Conservation (phyloP, 2,888 invertebrate genomes). For the Netelia virgata region DNA sequence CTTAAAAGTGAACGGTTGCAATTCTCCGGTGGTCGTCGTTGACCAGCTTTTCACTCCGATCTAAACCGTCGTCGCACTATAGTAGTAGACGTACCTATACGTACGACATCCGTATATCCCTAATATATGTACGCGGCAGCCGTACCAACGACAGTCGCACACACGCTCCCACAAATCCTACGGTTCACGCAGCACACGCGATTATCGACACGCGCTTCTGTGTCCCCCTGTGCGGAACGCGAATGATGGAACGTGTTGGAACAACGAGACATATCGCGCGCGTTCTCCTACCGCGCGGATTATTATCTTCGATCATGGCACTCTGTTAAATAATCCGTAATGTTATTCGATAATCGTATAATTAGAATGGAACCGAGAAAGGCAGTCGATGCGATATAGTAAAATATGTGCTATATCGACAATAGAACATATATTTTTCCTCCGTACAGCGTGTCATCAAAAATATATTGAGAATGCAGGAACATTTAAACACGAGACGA, state of each 20-base stretch:
- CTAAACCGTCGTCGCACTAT: no score
- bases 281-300: slow-evolving; percentile 56
- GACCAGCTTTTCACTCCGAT: no score
- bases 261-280: slow-evolving; percentile 27
- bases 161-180: slow-evolving; percentile 25
- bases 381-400: no score
- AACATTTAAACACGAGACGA: no score
- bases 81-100: not conserved
- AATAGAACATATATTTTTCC: no score
- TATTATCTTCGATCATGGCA: slow-evolving; percentile 57
- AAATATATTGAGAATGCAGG: no score
- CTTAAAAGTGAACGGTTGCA: no score
- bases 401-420: no score
- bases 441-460: no score
- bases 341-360: slow-evolving; percentile 30
- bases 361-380: slow-evolving; percentile 5
- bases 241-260: slow-evolving; percentile 45
- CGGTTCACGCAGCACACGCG: slow-evolving; percentile 47
- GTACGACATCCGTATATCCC: not conserved
- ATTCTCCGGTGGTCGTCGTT: no score
- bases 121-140: not conserved
- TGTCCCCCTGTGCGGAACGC: slow-evolving; percentile 33
- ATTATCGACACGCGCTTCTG: slow-evolving; percentile 60
- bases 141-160: slow-evolving; percentile 32
- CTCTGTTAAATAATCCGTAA: slow-evolving; percentile 40